phyloP scores from a whole-genome alignment of 2,888 invertebrate species.

The Brachyopa scutellaris region DNA sequence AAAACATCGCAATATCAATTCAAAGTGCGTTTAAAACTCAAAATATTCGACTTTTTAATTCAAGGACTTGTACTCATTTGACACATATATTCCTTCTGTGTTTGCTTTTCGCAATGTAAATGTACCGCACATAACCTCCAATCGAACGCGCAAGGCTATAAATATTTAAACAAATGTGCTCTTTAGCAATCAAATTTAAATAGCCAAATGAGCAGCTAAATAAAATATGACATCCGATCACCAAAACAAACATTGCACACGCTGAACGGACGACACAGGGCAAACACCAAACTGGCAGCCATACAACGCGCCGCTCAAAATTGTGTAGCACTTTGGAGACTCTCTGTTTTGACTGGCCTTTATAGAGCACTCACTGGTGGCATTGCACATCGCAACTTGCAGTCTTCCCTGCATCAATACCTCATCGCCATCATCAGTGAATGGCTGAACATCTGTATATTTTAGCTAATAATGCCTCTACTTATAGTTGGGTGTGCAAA shows the following conservation, averaged over 20 bases:
- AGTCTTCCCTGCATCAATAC: not conserved
- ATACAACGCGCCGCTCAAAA: not conserved
- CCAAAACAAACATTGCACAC: constrained; percentile 37
- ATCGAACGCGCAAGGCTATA: constrained; percentile 28
- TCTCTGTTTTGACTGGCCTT: constrained; percentile 28
- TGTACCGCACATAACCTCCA: no score
- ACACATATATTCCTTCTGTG: no score
- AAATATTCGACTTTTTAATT: no score
- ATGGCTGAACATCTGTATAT: constrained; percentile 15
- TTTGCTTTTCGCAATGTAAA: no score
- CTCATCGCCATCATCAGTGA: not conserved
- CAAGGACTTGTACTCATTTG: no score
- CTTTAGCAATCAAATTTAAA: constrained; percentile 31
- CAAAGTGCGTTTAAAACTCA: no score
- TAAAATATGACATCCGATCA: constrained; percentile 40
- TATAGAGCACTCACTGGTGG: constrained; percentile 18
- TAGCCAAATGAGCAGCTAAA: constrained; percentile 41
- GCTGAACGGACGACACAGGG: not conserved
- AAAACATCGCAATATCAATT: no score
- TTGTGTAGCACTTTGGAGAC: constrained; percentile 11
- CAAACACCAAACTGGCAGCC: not conserved
- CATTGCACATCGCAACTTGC: constrained; percentile 6
- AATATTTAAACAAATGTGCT: constrained; percentile 41
- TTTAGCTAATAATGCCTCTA: constrained; percentile 28
- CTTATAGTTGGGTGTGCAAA: constrained; percentile 1